A percentile compares a stretch with the other conserved stretches of the same genome.
These are phyloP conservation scores for Andricus quercusramuli DNA, from an alignment of 2,888 invertebrate genomes.

Conservation along the genomic window DNA sequence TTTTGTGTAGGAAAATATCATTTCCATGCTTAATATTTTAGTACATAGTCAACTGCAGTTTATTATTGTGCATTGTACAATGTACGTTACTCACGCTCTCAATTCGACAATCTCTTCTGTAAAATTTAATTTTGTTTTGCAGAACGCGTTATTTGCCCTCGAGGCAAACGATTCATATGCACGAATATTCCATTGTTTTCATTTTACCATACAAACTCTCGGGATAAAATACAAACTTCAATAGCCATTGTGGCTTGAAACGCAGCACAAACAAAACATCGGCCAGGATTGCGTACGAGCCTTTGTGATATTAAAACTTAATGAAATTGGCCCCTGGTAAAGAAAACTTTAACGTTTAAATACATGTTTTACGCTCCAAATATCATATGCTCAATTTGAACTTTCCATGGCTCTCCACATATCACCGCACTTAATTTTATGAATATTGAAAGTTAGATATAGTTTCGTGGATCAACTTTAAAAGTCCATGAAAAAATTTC, in stretches of 20 bases:
- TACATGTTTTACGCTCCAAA: neutral
- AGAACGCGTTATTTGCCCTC: slow-evolving; percentile 9
- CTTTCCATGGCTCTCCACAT: too few species aligned
- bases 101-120: neutral
- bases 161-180: slow-evolving; percentile 24
- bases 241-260: slow-evolving; percentile 35
- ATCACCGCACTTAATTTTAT: too few species aligned
- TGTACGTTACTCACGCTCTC: neutral
- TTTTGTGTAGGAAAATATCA: neutral
- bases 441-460: too few species aligned
- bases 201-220: slow-evolving; percentile 14
- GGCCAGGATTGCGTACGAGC: neutral
- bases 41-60: neutral
- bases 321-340: neutral
- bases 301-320: slow-evolving; percentile 19
- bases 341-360: neutral
- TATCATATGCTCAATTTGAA: neutral
- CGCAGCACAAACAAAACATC: slow-evolving; percentile 5
- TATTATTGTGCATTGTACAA: neutral
- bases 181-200: slow-evolving; percentile 34
- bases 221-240: slow-evolving; percentile 35
- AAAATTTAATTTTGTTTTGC: slow-evolving; percentile 21
- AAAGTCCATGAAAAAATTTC: neutral
- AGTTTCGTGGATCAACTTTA: too few species aligned
- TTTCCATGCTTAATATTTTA: neutral